phyloP scores from a whole-genome alignment of 2,113 vertebrate genomes.

The Mirounga angustirostris region DNA sequence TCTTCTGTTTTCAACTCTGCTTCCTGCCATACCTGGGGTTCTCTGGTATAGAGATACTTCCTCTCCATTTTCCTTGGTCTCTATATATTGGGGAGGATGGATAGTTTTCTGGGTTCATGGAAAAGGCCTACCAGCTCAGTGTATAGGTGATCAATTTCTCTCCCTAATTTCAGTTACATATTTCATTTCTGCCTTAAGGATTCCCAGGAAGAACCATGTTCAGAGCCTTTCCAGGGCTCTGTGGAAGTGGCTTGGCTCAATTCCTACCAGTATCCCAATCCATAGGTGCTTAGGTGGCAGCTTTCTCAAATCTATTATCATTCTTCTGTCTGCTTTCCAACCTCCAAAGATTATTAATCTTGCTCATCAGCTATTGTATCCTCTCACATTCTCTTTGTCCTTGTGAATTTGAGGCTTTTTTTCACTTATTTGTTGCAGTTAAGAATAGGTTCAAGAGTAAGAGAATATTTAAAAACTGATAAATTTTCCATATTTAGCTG shows the following conservation, averaged over 20 bases:
- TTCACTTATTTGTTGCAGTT: slow-evolving; percentile 12
- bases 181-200: background rate
- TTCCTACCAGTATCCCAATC: background rate
- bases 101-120: background rate
- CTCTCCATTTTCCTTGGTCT: background rate
- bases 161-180: background rate
- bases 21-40: background rate
- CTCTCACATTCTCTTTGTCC: background rate
- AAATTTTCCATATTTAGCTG: background rate
- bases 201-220: background rate
- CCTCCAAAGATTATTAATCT: background rate
- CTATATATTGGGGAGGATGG: background rate
- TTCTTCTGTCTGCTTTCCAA: background rate
- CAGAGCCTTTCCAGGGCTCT: background rate
- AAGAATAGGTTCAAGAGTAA: background rate
- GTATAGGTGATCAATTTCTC: too few species aligned
- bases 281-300: background rate
- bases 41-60: background rate
- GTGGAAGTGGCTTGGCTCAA: too few species aligned
- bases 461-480: slow-evolving; percentile 26
- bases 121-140: background rate
- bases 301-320: background rate
- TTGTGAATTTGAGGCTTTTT: background rate
- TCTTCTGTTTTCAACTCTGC: background rate
- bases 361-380: background rate